phyloP scores from a whole-genome alignment of 2,113 vertebrate genomes.

The Asarcornis scutulata region DNA sequence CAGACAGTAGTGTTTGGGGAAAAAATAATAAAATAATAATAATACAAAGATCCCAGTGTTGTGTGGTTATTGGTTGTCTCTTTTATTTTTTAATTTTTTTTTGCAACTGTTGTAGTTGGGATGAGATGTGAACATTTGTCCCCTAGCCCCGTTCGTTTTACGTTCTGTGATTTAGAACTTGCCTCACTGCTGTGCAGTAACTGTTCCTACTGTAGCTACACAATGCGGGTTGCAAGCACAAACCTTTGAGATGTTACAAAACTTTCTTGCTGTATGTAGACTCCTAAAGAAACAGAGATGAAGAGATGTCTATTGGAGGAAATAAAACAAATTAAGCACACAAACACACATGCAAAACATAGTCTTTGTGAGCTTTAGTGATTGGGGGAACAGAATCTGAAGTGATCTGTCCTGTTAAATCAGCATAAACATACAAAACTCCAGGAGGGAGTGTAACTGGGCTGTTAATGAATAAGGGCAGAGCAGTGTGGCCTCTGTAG shows the following conservation, averaged over 20 bases:
- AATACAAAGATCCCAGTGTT: neutral
- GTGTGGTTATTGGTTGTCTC: neutral
- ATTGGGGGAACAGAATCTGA: neutral
- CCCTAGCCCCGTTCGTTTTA: neutral
- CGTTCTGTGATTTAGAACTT: neutral
- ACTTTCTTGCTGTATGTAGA: neutral
- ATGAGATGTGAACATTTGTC: neutral
- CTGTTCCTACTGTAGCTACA: neutral
- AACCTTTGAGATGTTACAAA: neutral
- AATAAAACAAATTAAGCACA: neutral
- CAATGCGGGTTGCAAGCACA: neutral
- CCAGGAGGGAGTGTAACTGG: neutral
- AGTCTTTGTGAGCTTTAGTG: neutral
- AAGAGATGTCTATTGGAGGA: neutral
- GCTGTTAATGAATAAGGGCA: neutral
- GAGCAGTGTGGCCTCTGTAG: neutral
- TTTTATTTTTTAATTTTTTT: neutral
- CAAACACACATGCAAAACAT: neutral
- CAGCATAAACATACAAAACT: neutral
- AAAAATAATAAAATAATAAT: neutral
- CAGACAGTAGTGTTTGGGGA: neutral
- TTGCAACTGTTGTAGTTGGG: neutral
- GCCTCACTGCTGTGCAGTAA: neutral
- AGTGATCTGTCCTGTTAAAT: neutral
- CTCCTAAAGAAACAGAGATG: neutral